These are phyloP conservation scores for Periparus ater DNA, from an alignment of 2,797 vertebrate species.

Conservation along the genomic window DNA sequence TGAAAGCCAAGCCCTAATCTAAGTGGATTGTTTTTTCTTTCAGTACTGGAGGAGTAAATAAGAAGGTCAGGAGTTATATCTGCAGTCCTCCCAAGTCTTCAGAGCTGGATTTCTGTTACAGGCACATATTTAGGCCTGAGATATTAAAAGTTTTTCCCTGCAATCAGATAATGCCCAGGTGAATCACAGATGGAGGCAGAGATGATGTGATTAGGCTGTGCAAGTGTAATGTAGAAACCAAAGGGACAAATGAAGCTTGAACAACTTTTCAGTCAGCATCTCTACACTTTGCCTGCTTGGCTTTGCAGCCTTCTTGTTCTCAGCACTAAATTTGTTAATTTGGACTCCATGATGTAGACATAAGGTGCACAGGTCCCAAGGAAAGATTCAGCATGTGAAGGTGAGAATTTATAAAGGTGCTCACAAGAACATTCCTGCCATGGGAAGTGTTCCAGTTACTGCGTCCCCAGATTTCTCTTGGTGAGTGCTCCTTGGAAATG, in stretches of 20 bases:
- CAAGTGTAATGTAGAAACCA: background rate
- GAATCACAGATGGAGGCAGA: background rate
- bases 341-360: background rate
- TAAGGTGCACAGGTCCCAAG: background rate
- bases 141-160: background rate
- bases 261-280: background rate
- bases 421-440: background rate
- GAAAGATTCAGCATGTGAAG: background rate
- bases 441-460: background rate
- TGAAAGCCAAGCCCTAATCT: background rate
- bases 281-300: background rate
- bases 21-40: background rate
- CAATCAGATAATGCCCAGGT: background rate
- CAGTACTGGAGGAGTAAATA: background rate
- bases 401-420: background rate
- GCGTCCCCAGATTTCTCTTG: background rate
- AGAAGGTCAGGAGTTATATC: background rate
- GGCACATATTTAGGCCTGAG: background rate
- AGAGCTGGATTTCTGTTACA: background rate
- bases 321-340: background rate
- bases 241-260: background rate
- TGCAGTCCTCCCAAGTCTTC: background rate
- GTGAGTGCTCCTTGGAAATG: background rate
- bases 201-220: background rate
- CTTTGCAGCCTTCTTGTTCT: background rate